Evolutionary conservation across 2,113 vertebrate genomes (phyloP), one percentile per base, ranked within the genome.

Genomic region (Forbesichthys papilliferus): DNA sequence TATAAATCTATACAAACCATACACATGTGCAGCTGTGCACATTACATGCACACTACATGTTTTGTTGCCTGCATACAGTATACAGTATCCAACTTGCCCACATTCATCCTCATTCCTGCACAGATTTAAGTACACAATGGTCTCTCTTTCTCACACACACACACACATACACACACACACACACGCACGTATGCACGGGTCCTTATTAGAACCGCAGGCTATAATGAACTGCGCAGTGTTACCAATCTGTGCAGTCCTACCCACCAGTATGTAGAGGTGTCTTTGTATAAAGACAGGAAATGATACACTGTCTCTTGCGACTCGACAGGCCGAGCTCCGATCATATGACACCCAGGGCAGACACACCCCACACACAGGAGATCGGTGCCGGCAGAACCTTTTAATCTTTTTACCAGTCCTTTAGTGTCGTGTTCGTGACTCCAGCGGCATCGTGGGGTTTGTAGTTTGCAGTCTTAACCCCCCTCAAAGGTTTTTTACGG

Each of bases 21-120:
- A 83, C 75, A 80, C 77, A 76, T 71, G 83, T 84, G 82, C 83
- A 82, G 75, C 85, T 78, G 79, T 88, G 83, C 75, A 80, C 78
- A 65, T 70, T 67, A 68, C 57, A 65, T 84, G 78, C 81, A 71
- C 81, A 72, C 79, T 75, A 78, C 85, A 85, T 86, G 85, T 73
- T 54, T 27, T 27, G 33, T 58, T 58, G 12, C 5, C 70, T 75
- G 70, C 74, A 65, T 79, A 48, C 72, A 16, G 73, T 71, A 84
- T 81, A 78, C 87, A 81, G 89, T 86, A 88, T 63, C 51, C 82
- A 27, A 27, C 27, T 2, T 27, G 27, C 27, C 27, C 27, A 27
- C 27, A 71, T 60, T 82, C 68, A 56, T 87, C 78, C 72, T 85
- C 84, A 73, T 59, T 57, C 66, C 60, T 13, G 61, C 71, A 74